Percentiles rank a stretch among this genome's conserved stretches.
Conservation (phyloP, 1,140 invertebrate species). For the Philotrypesis tridentata region DNA sequence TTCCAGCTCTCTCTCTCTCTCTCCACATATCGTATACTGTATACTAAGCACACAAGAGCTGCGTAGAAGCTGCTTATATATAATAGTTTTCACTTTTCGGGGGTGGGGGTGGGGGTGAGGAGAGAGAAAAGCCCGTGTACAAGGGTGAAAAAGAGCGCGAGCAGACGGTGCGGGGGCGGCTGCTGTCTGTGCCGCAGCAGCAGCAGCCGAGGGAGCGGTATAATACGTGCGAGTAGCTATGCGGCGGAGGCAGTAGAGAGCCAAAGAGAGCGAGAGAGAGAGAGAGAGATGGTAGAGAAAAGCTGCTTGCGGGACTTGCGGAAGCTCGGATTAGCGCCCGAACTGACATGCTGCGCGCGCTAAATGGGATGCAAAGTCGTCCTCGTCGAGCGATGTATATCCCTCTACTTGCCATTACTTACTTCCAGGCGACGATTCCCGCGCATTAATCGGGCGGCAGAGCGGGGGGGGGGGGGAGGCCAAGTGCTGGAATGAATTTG, state of each 20-base stretch:
- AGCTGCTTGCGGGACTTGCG: constrained; percentile 47
- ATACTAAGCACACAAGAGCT: too few species aligned
- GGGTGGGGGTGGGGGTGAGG: too few species aligned
- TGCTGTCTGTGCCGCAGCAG: too few species aligned
- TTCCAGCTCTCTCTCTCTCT: too few species aligned
- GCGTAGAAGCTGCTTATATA: too few species aligned
- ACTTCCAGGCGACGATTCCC: not conserved
- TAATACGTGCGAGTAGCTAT: not conserved
- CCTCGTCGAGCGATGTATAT: not conserved
- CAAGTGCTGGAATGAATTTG: not conserved
- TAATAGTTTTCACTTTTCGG: too few species aligned
- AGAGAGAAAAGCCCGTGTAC: too few species aligned
- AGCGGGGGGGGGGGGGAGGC: too few species aligned
- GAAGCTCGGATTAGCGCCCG: constrained; percentile 56
- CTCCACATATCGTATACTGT: too few species aligned
- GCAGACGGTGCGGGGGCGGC: too few species aligned
- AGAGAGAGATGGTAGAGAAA: constrained; percentile 52
- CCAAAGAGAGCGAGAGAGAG: not conserved
- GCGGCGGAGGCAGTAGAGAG: constrained; percentile 10
- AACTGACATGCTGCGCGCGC: constrained; percentile 49
- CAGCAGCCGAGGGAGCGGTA: not conserved
- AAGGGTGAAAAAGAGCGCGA: not conserved
- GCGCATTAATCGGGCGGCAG: not conserved
- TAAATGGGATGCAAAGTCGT: constrained; percentile 61
- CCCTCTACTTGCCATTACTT: not conserved